phyloP scores from a whole-genome alignment of 2,797 vertebrate species.

The Crenuchus spilurus region DNA sequence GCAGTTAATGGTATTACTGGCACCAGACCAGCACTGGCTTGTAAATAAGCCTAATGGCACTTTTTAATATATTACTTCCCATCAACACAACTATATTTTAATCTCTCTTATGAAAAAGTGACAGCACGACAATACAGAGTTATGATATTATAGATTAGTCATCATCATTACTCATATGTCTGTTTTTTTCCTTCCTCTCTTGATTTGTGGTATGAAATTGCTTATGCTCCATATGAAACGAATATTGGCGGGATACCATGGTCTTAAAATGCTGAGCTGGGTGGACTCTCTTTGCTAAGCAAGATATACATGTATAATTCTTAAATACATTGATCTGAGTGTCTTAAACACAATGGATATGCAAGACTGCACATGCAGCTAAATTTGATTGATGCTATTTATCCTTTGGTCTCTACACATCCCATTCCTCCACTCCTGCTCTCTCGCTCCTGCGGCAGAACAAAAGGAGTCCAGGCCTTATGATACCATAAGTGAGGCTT shows the following conservation, averaged over 20 bases:
- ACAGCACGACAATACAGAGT: slow-evolving; percentile 68
- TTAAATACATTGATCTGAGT: slow-evolving; percentile 16
- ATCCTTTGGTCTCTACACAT: no score
- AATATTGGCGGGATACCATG: slow-evolving; percentile 47
- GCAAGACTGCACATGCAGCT: slow-evolving; percentile 29
- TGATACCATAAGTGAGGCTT: not conserved
- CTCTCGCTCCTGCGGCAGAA: not conserved
- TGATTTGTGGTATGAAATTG: slow-evolving; percentile 62
- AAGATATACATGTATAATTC: slow-evolving; percentile 26
- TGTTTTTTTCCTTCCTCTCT: slow-evolving; percentile 54
- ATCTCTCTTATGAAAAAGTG: slow-evolving; percentile 58
- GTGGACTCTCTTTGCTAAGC: slow-evolving; percentile 34
- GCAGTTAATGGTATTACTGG: slow-evolving; percentile 81
- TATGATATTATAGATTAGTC: slow-evolving; percentile 69
- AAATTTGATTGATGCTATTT: slow-evolving; percentile 7
- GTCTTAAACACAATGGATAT: slow-evolving; percentile 26
- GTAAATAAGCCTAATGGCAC: slow-evolving; percentile 79
- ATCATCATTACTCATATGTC: slow-evolving; percentile 77
- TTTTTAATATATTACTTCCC: slow-evolving; percentile 81
- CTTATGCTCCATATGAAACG: slow-evolving; percentile 53
- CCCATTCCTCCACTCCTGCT: not conserved
- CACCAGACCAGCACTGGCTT: slow-evolving; percentile 73
- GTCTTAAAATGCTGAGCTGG: slow-evolving; percentile 49
- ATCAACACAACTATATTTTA: slow-evolving; percentile 63
- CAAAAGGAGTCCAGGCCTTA: not conserved